Conservation (phyloP, 2,888 invertebrate genomes). For the Zaprionus bogoriensis region DNA sequence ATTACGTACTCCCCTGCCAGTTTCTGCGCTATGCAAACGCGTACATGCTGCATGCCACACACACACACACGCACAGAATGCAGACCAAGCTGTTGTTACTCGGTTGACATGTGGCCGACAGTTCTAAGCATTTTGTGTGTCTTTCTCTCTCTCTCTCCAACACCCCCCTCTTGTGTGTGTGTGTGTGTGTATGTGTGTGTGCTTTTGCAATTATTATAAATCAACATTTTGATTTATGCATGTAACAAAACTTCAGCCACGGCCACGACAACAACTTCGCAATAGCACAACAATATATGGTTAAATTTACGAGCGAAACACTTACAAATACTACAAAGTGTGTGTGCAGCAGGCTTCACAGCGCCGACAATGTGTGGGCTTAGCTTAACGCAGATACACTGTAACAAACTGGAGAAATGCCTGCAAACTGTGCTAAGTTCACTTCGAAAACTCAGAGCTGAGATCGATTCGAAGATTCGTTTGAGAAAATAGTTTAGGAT, state of each 20-base stretch:
- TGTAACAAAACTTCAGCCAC: conserved; percentile 61
- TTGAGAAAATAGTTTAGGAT: too few species aligned
- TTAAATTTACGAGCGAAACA: conserved; percentile 62
- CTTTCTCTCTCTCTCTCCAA: conserved; percentile 15
- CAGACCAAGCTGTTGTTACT: conserved; percentile 23
- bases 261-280: conserved; percentile 43
- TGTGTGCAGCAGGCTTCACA: conserved; percentile 4
- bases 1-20: conserved; percentile 30
- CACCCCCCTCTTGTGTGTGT: background rate
- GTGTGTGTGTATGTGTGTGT: conserved; percentile 18
- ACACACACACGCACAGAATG: background rate
- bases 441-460: too few species aligned
- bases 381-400: background rate
- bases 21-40: background rate
- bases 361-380: conserved; percentile 26
- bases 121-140: conserved; percentile 33
- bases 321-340: conserved; percentile 63
- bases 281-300: conserved; percentile 21
- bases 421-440: too few species aligned
- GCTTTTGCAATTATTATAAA: conserved; percentile 69
- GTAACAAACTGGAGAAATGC: background rate
- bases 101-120: conserved; percentile 63
- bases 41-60: background rate
- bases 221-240: conserved; percentile 72
- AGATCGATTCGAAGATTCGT: too few species aligned